Percentiles rank a stretch among this genome's conserved stretches.
Conservation (phyloP, 2,113 vertebrate species). For the Tonatia bakeri region DNA sequence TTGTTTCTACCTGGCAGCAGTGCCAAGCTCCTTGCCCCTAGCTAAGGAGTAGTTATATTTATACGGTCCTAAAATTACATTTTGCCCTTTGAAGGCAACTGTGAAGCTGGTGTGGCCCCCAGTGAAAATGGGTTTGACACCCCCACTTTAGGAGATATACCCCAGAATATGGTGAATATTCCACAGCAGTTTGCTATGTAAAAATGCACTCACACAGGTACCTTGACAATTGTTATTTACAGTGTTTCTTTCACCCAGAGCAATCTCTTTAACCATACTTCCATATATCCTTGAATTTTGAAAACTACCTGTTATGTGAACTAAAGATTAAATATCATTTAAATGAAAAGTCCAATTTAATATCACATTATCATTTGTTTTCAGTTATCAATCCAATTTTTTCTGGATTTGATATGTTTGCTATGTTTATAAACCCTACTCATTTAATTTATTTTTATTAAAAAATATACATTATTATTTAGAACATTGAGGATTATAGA, state of each 20-base stretch:
- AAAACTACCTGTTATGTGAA: not conserved
- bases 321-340: not conserved
- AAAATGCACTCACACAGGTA: not conserved
- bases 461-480: slow-evolving; percentile 10
- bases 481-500: not conserved
- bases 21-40: too few relatives aligned
- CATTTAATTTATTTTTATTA: slow-evolving; percentile 53
- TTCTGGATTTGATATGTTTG: not conserved
- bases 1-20: too few relatives aligned
- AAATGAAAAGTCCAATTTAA: slow-evolving; percentile 36
- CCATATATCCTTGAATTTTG: not conserved
- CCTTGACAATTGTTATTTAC: not conserved
- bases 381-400: not conserved
- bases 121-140: too few relatives aligned
- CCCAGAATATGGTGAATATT: not conserved
- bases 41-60: too few relatives aligned
- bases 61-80: too few relatives aligned
- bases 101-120: too few relatives aligned
- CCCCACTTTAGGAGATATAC: too few relatives aligned
- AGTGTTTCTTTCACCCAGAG: not conserved
- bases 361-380: slow-evolving; percentile 6
- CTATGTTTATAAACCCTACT: slow-evolving; percentile 16
- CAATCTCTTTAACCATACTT: not conserved
- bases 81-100: too few relatives aligned
- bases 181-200: not conserved